Conservation (phyloP, 2,888 invertebrate genomes). For the Diloba caeruleocephala region DNA sequence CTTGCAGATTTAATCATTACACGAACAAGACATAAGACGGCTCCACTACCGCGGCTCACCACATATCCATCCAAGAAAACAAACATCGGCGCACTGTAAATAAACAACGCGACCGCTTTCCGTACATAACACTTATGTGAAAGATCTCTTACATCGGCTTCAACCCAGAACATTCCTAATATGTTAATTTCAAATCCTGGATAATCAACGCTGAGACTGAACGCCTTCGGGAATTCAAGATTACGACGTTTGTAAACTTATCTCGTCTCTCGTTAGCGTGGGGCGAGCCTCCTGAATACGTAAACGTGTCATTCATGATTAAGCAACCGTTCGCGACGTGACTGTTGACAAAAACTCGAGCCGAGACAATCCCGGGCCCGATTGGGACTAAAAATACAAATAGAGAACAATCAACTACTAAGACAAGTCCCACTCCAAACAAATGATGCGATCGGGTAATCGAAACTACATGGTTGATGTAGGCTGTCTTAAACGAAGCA, state of each 20-base stretch:
- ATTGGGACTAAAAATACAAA: constrained; percentile 60
- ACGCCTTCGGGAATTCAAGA: constrained; percentile 82
- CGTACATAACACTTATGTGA: constrained; percentile 32
- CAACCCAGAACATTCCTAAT: constrained; percentile 66
- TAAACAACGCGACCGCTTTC: constrained; percentile 27
- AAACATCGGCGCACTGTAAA: constrained; percentile 37
- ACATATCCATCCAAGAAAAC: constrained; percentile 34
- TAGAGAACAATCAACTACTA: constrained; percentile 49
- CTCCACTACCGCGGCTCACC: constrained; percentile 27
- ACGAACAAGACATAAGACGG: constrained; percentile 26
- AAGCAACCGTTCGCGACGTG: constrained; percentile 79
- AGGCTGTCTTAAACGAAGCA: no score
- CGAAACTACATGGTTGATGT: constrained; percentile 25
- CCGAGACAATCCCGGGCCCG: constrained; percentile 63
- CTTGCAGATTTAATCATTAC: constrained; percentile 25
- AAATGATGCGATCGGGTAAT: constrained; percentile 39
- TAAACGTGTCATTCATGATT: constrained; percentile 86
- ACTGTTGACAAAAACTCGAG: constrained; percentile 80
- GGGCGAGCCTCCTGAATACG: constrained; percentile 83
- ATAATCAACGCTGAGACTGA: constrained; percentile 82
- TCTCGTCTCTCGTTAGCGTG: constrained; percentile 86
- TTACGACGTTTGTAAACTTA: constrained; percentile 86
- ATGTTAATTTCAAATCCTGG: constrained; percentile 85
- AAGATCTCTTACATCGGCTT: constrained; percentile 45
- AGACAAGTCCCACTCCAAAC: constrained; percentile 44